These are phyloP conservation scores for Harpagus bidentatus DNA, from an alignment of 2,113 vertebrate species.

Conservation along the genomic window DNA sequence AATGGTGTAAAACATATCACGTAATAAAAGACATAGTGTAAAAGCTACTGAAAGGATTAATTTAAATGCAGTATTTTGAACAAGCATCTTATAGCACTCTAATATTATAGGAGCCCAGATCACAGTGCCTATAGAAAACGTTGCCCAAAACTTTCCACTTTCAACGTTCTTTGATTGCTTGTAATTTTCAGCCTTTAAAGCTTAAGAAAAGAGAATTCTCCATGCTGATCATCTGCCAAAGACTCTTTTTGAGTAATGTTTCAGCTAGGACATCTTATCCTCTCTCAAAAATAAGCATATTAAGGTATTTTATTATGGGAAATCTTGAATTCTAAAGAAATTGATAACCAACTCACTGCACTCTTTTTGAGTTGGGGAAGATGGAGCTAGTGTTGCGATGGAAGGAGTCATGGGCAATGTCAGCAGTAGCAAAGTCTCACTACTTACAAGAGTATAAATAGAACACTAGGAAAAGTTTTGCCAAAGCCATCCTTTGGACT, in stretches of 20 bases:
- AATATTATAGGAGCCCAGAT: not conserved
- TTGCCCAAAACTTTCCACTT: not conserved
- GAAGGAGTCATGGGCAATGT: not conserved
- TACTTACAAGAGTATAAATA: not conserved
- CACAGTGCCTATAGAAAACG: not conserved
- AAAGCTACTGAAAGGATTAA: not conserved
- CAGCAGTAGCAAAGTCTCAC: not conserved
- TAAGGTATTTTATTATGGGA: not conserved
- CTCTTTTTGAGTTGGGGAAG: not conserved
- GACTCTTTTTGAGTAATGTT: not conserved
- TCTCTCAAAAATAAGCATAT: not conserved
- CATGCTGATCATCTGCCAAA: not conserved
- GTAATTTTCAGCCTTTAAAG: slow-evolving; percentile 13
- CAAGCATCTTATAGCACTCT: not conserved
- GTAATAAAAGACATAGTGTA: not conserved
- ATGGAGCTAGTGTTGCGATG: not conserved
- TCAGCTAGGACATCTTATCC: not conserved
- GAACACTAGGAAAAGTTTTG: not conserved
- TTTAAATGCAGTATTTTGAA: not conserved
- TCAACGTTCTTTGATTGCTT: not conserved
- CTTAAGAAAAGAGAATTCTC: not conserved
- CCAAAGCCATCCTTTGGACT: not conserved
- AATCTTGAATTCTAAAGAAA: not conserved
- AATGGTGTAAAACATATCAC: not conserved
- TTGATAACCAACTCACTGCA: not conserved